A percentile compares a stretch with the other conserved stretches of the same genome.
Evolutionary conservation across 1,140 invertebrate species (phyloP).

Genomic region (Liolophura sinensis): DNA sequence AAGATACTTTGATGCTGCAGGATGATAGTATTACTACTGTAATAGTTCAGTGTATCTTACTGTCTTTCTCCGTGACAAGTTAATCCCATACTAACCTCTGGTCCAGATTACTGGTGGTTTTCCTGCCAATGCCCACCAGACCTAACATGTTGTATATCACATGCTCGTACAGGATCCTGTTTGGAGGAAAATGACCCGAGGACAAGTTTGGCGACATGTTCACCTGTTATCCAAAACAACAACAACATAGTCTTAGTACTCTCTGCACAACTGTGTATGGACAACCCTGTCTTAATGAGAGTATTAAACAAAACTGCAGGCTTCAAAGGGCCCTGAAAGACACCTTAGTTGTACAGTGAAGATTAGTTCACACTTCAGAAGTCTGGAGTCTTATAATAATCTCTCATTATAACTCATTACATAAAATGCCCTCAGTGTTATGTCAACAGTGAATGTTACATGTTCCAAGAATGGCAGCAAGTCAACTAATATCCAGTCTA

Average conservation of each 20-base stretch:
- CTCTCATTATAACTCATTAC: no score
- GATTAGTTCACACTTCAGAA: no score
- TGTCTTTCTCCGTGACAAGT: not conserved
- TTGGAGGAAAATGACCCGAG: constrained; percentile 87
- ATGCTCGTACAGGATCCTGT: constrained; percentile 89
- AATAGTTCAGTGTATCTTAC: not conserved
- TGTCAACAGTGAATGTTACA: no score
- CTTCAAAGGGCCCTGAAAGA: no score
- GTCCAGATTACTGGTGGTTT: constrained; percentile 56
- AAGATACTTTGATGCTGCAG: not conserved
- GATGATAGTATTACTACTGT: not conserved
- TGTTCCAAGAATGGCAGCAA: no score
- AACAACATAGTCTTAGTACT: not conserved
- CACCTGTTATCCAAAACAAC: constrained; percentile 61
- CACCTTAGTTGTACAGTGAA: no score
- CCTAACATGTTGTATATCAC: constrained; percentile 85
- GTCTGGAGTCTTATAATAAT: no score
- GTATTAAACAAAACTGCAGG: no score
- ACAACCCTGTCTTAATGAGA: no score
- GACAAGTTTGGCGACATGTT: constrained; percentile 99
- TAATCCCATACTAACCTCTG: constrained; percentile 26
- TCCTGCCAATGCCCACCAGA: constrained; percentile 71
- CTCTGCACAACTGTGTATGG: no score
- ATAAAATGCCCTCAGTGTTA: no score
- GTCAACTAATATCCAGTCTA: no score